A percentile compares a stretch with the other conserved stretches of the same genome.
Conservation (phyloP, 2,113 vertebrate species). For the Sinocyclocheilus anshuiensis region DNA sequence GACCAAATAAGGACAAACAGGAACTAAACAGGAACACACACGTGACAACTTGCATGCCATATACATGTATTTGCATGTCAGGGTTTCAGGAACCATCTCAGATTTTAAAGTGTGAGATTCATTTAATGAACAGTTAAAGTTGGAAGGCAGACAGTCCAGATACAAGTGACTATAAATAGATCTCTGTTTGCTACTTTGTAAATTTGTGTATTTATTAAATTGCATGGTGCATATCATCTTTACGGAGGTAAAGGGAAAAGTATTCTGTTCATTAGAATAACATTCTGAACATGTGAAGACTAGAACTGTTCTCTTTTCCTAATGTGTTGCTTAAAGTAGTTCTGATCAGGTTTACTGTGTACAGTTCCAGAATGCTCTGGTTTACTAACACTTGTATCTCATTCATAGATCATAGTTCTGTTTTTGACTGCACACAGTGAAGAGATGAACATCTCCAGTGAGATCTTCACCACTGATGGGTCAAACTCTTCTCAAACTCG, state of each 20-base stretch:
- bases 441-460: too few relatives aligned
- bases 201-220: neutral
- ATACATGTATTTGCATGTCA: neutral
- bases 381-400: neutral
- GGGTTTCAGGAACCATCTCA: neutral
- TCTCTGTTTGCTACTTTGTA: neutral
- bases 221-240: neutral
- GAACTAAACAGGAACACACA: too few relatives aligned
- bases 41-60: neutral
- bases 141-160: neutral
- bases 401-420: neutral
- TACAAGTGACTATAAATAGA: neutral
- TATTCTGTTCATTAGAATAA: too few relatives aligned
- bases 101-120: neutral
- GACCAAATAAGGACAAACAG: too few relatives aligned
- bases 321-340: neutral
- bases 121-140: neutral
- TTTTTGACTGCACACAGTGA: too few relatives aligned
- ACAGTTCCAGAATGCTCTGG: neutral
- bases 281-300: neutral
- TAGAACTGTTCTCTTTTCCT: neutral
- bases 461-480: too few relatives aligned
- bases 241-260: neutral
- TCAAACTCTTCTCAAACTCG: too few relatives aligned
- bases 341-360: neutral